Evolutionary conservation across 1,140 invertebrate genomes (phyloP).

Genomic region (Drosophila nasuta): DNA sequence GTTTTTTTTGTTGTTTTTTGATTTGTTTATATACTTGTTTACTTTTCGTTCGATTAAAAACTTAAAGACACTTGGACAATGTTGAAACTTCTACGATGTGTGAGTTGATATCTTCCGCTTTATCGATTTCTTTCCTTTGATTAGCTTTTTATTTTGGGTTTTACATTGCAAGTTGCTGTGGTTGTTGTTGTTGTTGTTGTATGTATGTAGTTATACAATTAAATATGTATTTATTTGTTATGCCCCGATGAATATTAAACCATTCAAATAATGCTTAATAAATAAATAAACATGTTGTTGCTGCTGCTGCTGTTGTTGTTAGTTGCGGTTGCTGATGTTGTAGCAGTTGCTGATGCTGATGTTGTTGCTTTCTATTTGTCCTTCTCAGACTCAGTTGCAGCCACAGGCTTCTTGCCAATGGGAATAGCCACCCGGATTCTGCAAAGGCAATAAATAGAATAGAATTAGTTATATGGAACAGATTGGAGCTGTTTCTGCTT

Average conservation of each 20-base stretch:
- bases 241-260: slow-evolving; percentile 81
- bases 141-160: slow-evolving; percentile 33
- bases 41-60: slow-evolving; percentile 75
- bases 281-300: slow-evolving; percentile 80
- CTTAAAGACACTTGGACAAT: slow-evolving; percentile 80
- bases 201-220: slow-evolving; percentile 68
- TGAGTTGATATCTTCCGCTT: slow-evolving; percentile 50
- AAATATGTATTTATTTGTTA: slow-evolving; percentile 74
- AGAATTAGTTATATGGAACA: neutral
- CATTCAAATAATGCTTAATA: slow-evolving; percentile 82
- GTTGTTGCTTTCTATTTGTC: slow-evolving; percentile 89
- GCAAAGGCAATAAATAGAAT: slow-evolving; percentile 27
- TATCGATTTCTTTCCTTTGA: slow-evolving; percentile 30
- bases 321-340: slow-evolving; percentile 52
- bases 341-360: slow-evolving; percentile 14
- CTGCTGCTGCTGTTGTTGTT: slow-evolving; percentile 43
- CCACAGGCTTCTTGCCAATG: slow-evolving; percentile 89
- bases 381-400: slow-evolving; percentile 89
- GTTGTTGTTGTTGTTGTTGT: slow-evolving; percentile 10
- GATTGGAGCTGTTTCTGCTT: too few species aligned
- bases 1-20: slow-evolving; percentile 34
- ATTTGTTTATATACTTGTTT: slow-evolving; percentile 26
- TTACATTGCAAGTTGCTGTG: slow-evolving; percentile 39
- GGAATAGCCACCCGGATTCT: slow-evolving; percentile 96
- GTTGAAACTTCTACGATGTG: slow-evolving; percentile 64